Conservation (phyloP, 2,888 invertebrate species). For the Nesidiocoris tenuis region DNA sequence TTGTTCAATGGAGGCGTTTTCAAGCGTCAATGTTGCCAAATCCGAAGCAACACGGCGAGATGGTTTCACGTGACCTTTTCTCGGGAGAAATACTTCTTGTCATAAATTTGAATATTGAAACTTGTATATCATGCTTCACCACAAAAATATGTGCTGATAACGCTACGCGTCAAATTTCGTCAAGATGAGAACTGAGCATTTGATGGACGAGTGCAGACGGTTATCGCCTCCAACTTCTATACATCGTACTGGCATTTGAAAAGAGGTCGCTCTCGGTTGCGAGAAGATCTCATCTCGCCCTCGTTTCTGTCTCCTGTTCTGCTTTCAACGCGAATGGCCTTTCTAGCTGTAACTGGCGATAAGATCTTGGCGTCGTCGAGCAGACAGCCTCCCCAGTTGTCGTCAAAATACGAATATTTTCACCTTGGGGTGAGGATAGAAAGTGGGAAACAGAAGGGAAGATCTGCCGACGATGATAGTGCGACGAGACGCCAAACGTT, state of each 20-base stretch:
- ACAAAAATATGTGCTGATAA: too few relatives aligned
- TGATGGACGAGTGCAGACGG: conserved; percentile 14
- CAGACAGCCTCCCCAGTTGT: neutral
- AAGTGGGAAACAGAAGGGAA: conserved; percentile 4
- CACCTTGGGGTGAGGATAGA: neutral
- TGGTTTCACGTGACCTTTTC: too few relatives aligned
- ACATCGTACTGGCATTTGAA: conserved; percentile 18
- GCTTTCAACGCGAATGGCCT: neutral
- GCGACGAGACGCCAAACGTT: neutral
- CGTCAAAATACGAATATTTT: conserved; percentile 7
- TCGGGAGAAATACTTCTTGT: too few relatives aligned
- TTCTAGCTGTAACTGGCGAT: neutral
- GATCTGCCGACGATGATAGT: conserved; percentile 9
- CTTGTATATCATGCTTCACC: too few relatives aligned
- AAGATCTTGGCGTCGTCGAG: conserved; percentile 28
- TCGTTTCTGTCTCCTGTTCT: neutral
- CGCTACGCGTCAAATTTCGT: too few relatives aligned
- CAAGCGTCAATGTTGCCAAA: too few relatives aligned
- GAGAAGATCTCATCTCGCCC: neutral
- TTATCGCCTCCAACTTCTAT: conserved; percentile 25
- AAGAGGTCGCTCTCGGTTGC: neutral
- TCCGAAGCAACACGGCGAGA: too few relatives aligned
- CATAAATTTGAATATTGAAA: too few relatives aligned
- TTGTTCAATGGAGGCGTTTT: too few relatives aligned
- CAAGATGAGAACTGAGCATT: neutral